Base-by-base conservation (phyloP, 2,113 vertebrate genomes). In the Oryzias woworae region DNA sequence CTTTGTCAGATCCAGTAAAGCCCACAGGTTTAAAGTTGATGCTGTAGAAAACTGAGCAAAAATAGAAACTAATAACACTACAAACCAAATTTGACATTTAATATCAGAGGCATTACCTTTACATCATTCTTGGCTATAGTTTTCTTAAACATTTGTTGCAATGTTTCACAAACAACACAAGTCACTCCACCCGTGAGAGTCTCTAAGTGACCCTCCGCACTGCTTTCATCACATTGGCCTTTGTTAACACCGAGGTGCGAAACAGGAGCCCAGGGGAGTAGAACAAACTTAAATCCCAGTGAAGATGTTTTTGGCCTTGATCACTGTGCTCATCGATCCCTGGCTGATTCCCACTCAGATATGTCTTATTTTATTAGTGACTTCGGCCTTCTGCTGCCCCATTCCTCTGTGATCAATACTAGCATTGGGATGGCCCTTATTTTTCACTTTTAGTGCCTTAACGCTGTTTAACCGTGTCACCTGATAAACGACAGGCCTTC, bases 331-430 rank as follows among this genome's bases (percentile, higher is more conserved):
- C 88, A 92, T 93, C 91, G 90, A 93, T 94, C 82, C 83, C 74
- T 54, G 86, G 87, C 91, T 89, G 90, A 93, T 93, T 92, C 89
- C 75, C 88, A 85, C 91, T 94, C 92, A 93, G 94, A 92, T 95
- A 94, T 3, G 88, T 98, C 96, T 98, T 95, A 95, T 95, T 98
- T 98, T 98, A 98, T 98, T 98, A 97, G 96, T 98, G 95, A 92
- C 92, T 95, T 97, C 93, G 94, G 95, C 96, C 96, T 98, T 98
- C 95, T 93, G 86, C 86, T 83, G 92, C 91, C 95, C 92, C 91
- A 94, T 91, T 91, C 86, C 90, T 84, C 90, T 92, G 94, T 98
- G 96, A 98, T 98, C 96, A 96, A 97, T 98, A 95, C 92, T 87
- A 82, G 90, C 77, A 81, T 77, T 73, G 61, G 79, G 92, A 92